A percentile compares a stretch with the other conserved stretches of the same genome.
Conservation (phyloP, 2,888 invertebrate genomes). For the Conops quadrifasciatus region DNA sequence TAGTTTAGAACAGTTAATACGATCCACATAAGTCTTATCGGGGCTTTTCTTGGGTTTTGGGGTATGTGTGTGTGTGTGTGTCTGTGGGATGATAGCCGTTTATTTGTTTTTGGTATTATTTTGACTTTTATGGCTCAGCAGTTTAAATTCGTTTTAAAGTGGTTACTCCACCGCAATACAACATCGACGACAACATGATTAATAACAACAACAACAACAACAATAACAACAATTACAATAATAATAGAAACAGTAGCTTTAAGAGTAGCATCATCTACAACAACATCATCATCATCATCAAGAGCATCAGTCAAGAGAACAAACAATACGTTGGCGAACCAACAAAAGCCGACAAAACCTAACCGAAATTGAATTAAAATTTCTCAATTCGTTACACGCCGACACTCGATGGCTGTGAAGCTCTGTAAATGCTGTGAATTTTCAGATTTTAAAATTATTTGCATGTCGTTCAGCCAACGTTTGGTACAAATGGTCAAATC, state of each 20-base stretch:
- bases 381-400: conserved; percentile 2
- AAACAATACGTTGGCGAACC: not conserved
- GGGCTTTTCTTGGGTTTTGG: not conserved
- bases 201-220: too few species aligned
- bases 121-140: conserved; percentile 12
- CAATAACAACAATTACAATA: not conserved
- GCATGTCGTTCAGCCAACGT: not conserved
- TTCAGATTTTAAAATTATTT: not conserved
- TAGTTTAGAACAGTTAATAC: too few species aligned
- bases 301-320: not conserved
- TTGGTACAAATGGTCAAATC: not conserved
- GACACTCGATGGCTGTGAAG: not conserved
- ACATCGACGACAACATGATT: not conserved
- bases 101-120: not conserved
- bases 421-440: too few species aligned
- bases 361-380: conserved; percentile 7
- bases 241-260: not conserved
- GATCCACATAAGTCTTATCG: too few species aligned
- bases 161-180: conserved; percentile 2
- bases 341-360: not conserved
- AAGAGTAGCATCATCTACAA: conserved; percentile 2
- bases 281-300: not conserved
- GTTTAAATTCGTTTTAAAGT: conserved; percentile 12
- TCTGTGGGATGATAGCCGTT: too few species aligned
- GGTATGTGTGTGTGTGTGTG: not conserved